Conservation (phyloP, 2,888 invertebrate genomes). For the Theretra japonica region DNA sequence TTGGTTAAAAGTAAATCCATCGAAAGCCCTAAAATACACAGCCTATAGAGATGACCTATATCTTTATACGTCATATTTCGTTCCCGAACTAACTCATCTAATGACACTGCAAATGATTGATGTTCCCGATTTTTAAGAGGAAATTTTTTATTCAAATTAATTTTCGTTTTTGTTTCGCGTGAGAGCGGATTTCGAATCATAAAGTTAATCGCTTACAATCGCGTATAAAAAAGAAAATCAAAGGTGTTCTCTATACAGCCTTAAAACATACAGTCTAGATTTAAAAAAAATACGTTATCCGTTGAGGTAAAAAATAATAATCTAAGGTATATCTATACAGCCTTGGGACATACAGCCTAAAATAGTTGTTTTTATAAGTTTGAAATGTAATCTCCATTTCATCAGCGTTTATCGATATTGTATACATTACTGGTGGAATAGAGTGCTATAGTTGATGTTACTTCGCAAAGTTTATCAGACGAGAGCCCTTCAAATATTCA, state of each 20-base stretch:
- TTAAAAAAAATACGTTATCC: too few relatives aligned
- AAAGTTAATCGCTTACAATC: slow-evolving; percentile 1
- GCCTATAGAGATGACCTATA: not conserved
- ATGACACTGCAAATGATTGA: slow-evolving; percentile 23
- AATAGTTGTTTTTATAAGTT: not conserved
- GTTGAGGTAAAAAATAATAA: too few relatives aligned
- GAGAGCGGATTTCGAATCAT: slow-evolving; percentile 12
- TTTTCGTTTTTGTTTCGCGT: slow-evolving; percentile 5
- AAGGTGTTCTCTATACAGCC: too few relatives aligned
- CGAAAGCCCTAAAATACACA: not conserved
- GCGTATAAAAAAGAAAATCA: too few relatives aligned
- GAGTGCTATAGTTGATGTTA: not conserved
- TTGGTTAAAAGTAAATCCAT: not conserved
- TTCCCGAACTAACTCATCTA: slow-evolving; percentile 13
- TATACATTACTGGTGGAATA: not conserved
- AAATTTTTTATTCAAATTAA: slow-evolving; percentile 12
- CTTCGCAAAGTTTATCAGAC: slow-evolving; percentile 6
- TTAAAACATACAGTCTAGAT: too few relatives aligned
- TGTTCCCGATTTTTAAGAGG: not conserved
- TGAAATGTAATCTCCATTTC: not conserved
- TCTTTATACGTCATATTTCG: not conserved
- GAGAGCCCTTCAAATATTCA: slow-evolving; percentile 4
- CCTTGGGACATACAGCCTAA: not conserved
- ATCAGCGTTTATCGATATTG: slow-evolving; percentile 9
- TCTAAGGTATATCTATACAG: too few relatives aligned